Conservation (phyloP, 2,888 invertebrate species). For the Rhamphomyia laevipes region DNA sequence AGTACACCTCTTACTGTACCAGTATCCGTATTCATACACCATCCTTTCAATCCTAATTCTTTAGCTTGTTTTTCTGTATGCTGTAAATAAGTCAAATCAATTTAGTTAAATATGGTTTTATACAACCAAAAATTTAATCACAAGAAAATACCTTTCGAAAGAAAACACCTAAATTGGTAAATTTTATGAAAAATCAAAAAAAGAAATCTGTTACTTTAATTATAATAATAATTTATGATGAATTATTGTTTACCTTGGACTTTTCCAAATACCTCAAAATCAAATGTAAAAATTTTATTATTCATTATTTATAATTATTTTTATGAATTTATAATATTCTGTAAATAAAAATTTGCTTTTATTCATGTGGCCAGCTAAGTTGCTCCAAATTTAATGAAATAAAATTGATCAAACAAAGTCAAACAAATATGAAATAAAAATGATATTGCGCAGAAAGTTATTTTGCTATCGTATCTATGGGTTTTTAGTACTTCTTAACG, state of each 20-base stretch:
- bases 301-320: too few species aligned
- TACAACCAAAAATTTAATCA: neutral
- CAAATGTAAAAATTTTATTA: constrained; percentile 19
- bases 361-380: neutral
- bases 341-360: neutral
- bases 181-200: neutral
- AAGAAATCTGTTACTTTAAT: neutral
- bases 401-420: too few species aligned
- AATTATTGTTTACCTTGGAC: constrained; percentile 26
- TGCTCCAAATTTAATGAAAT: too few species aligned
- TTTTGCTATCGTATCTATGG: too few species aligned
- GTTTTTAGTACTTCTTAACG: too few species aligned
- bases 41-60: constrained; percentile 45
- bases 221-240: too few species aligned
- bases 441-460: too few species aligned
- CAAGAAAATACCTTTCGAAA: constrained; percentile 38
- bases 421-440: too few species aligned
- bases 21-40: constrained; percentile 49
- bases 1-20: constrained; percentile 49
- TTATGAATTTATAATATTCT: too few species aligned
- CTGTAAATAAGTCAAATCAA: constrained; percentile 29
- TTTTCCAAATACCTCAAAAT: constrained; percentile 33
- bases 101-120: neutral
- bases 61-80: constrained; percentile 45
- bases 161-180: constrained; percentile 32